These are phyloP conservation scores for Prochilodus magdalenae DNA, from an alignment of 2,113 vertebrate species.

Conservation along the genomic window DNA sequence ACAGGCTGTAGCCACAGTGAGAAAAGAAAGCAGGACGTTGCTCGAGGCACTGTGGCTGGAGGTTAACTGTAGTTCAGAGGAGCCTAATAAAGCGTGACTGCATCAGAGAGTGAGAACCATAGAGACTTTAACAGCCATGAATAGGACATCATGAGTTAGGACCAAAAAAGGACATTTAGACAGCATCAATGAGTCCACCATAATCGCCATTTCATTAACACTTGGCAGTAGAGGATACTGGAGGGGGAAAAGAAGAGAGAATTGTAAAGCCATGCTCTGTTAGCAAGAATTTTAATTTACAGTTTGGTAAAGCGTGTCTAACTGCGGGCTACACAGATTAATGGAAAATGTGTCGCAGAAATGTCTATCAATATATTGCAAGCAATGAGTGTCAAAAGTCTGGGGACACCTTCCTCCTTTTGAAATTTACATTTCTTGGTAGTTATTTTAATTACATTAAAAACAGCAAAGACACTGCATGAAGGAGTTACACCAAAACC, in stretches of 20 bases:
- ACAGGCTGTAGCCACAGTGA: conserved; percentile 2
- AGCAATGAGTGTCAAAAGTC: background rate
- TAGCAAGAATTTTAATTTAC: background rate
- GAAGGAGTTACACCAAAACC: too few relatives aligned
- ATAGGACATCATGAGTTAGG: conserved; percentile 13
- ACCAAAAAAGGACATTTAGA: conserved; percentile 26
- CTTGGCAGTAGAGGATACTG: background rate
- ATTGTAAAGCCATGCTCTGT: background rate
- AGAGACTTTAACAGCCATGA: conserved; percentile 2
- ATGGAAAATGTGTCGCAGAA: background rate
- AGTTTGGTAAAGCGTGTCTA: background rate
- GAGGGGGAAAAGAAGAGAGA: background rate
- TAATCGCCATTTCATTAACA: conserved; percentile 6
- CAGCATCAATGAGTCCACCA: background rate
- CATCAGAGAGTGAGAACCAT: background rate
- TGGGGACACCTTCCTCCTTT: background rate
- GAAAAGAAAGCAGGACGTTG: background rate
- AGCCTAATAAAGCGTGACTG: background rate
- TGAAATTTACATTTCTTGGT: background rate
- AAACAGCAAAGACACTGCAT: too few relatives aligned
- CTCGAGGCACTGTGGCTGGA: background rate
- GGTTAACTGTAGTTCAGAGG: conserved; percentile 7
- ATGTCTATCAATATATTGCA: background rate
- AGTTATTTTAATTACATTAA: background rate
- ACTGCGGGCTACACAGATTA: background rate